Base-by-base conservation (phyloP, 1,140 invertebrate genomes). In the Pygmarrhopalites habei region DNA sequence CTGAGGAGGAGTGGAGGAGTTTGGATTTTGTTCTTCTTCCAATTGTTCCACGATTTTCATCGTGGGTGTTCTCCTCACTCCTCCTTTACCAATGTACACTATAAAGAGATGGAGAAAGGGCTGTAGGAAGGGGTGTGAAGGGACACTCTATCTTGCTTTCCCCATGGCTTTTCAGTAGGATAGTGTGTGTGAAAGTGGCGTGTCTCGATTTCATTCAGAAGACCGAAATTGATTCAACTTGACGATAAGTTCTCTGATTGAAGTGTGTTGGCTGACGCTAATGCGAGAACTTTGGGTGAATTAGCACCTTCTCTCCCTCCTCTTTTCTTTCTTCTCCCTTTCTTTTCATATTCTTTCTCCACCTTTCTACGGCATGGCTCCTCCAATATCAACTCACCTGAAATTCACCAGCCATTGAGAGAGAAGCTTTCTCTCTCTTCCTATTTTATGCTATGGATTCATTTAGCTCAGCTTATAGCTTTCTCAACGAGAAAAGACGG, bases 211-310 rank as follows among this genome's bases (percentile, higher is more conserved):
- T 41, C 39, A 41, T 41, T 41, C n/a, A 12, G 12, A 41, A n/a
- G n/a, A 19, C 7, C 12, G 23, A 19, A 49, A 49, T 49, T 49
- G 46, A 49, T 49, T 14, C 46, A 19, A 21, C 7, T 19, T 49
- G 46, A 49, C 46, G 19, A 49, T 49, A 49, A 49, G 46, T 12
- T 15, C n/a, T 15, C 46, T 49, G 46, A 49, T 49, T 49, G 46
- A 49, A 49, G 46, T 7, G 46, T 15, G 46, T 12, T 19, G 46
- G 46, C 12, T 49, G 46, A 49, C 46, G 46, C 46, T 49, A 49
- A 49, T 49, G 46, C 12, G 7, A 19, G 46, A 49, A 49, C 46
- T 49, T 49, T 49, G 12, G 7, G 7, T 49, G 46, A 49, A 49
- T 49, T 49, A 49, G 46, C 23, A 49, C 46, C 35, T 39, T 17